These are phyloP conservation scores for Cotesia congregata DNA, from an alignment of 2,888 invertebrate genomes.

Conservation along the genomic window DNA sequence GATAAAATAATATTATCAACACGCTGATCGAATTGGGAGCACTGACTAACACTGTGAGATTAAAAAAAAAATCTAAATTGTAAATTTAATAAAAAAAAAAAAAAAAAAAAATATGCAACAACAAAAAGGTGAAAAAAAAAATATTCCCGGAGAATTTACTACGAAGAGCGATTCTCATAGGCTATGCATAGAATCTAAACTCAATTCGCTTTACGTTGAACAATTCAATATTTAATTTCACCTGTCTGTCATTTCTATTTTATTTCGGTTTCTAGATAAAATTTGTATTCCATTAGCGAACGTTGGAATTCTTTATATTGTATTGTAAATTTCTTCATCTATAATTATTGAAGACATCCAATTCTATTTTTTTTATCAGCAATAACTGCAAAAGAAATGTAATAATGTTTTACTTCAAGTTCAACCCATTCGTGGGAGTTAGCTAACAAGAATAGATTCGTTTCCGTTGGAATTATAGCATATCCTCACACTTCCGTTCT, in stretches of 20 bases:
- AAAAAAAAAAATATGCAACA: neutral
- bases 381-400: neutral
- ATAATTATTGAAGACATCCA: neutral
- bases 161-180: conserved; percentile 32
- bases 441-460: conserved; percentile 19
- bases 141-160: neutral
- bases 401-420: conserved; percentile 21
- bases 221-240: conserved; percentile 59
- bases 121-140: neutral
- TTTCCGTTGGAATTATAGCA: conserved; percentile 32
- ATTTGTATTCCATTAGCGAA: neutral
- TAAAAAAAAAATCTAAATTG: too few species aligned
- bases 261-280: neutral
- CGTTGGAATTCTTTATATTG: neutral
- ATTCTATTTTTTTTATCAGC: neutral
- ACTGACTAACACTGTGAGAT: too few species aligned
- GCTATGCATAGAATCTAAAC: conserved; percentile 46
- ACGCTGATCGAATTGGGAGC: too few species aligned
- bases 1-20: too few species aligned
- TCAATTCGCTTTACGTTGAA: conserved; percentile 57
- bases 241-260: conserved; percentile 32
- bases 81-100: neutral
- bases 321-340: neutral
- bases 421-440: conserved; percentile 22
- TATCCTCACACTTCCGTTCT: conserved; percentile 43